Base-by-base conservation (phyloP, 2,888 invertebrate species). In the Diaprepes abbreviatus region DNA sequence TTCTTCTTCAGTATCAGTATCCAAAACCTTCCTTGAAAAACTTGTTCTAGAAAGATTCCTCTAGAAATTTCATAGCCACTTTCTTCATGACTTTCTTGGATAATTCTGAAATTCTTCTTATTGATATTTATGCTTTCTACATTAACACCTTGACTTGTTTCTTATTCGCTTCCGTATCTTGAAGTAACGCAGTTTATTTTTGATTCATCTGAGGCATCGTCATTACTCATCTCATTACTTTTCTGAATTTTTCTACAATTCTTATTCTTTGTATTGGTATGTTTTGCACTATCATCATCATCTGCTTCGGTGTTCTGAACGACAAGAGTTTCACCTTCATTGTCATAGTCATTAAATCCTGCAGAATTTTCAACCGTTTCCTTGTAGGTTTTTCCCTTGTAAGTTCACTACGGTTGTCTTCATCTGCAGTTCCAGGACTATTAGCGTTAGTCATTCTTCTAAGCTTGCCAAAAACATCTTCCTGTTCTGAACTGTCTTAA, bases 401-500 rank as follows among this genome's bases (percentile, higher is more conserved):
- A n/a, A n/a, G n/a, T n/a, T n/a, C n/a, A n/a, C n/a, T n/a, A n/a
- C n/a, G n/a, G n/a, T n/a, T n/a, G 12, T 50, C n/a, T 12, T 33
- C 21, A 50, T 60, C 24, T 33, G 62, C 70, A 12, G n/a, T 28
- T 48, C 68, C 69, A 2, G 63, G 2, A 48, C 12, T 57, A 58
- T 19, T 17, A 1, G n/a, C 12, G 17, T 57, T 70, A 36, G 67
- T 68, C 50, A 77, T 78, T 66, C 75, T 79, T 60, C 77, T 81
- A 38, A 83, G 64, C 60, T 75, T 78, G 74, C 79, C 77, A 69
- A 81, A 80, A 62, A 85, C 83, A 65, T 87, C 85, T 38, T 84
- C 82, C 38, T 82, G 81, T 24, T 77, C 78, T 14, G 81, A 79
- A 45, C 77, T 80, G 16, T 73, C 72, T 12, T 33, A 40, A 17